A percentile compares a stretch with the other conserved stretches of the same genome.
phyloP scores from a whole-genome alignment of 2,797 vertebrate genomes.

The Cygnus olor region DNA sequence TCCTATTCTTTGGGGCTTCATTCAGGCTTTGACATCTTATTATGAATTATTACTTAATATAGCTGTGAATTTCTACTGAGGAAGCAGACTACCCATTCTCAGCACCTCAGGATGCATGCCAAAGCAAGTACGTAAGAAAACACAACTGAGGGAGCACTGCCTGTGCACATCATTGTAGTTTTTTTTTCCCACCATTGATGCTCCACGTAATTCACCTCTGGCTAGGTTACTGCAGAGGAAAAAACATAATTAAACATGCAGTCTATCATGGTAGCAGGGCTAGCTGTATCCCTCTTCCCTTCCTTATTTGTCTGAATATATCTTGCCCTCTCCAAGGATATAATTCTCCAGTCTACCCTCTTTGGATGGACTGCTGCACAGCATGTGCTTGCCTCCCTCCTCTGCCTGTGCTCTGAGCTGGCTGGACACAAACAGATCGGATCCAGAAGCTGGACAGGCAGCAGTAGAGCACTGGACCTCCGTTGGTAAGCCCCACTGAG shows the following conservation, averaged over 20 bases:
- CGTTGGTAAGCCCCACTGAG: background rate
- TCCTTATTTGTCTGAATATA: background rate
- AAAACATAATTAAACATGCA: background rate
- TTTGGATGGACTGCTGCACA: background rate
- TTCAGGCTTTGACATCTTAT: background rate
- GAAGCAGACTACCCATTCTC: background rate
- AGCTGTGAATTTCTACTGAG: background rate
- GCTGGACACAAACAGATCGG: background rate
- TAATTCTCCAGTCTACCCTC: background rate
- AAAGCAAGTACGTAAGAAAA: background rate
- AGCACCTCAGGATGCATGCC: background rate
- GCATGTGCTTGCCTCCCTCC: background rate
- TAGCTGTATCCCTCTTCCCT: background rate
- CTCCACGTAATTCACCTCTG: background rate
- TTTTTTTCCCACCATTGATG: background rate
- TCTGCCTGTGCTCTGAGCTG: background rate
- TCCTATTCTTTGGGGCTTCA: background rate
- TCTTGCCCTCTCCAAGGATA: background rate
- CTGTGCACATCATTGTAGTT: background rate
- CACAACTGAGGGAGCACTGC: background rate
- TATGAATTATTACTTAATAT: background rate
- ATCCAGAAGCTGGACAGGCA: background rate
- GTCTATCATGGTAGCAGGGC: background rate
- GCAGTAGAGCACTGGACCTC: background rate
- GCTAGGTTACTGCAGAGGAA: accelerated